Percentiles rank a stretch among this genome's conserved stretches.
Evolutionary conservation across 2,888 invertebrate genomes (phyloP).

Genomic region (Drymonia ruficornis): DNA sequence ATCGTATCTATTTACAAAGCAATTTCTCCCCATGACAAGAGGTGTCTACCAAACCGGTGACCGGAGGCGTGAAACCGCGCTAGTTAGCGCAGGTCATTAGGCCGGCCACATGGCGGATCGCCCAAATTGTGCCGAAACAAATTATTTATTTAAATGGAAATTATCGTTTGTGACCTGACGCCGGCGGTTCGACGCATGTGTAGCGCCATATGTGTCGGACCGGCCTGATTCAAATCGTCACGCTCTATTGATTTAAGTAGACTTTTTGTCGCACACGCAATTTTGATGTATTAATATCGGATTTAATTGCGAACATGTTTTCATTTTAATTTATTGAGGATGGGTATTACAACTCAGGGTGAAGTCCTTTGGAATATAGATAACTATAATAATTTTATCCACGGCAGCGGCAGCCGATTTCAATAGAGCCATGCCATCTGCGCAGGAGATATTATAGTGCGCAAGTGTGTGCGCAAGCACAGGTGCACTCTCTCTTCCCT

Average conservation of each 20-base stretch:
- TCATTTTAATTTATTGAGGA: not conserved
- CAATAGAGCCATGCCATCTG: no score
- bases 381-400: no score
- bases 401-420: no score
- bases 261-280: conserved; percentile 29
- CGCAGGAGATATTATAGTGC: no score
- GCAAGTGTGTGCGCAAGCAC: no score
- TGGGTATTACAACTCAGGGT: not conserved
- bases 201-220: conserved; percentile 62
- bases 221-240: conserved; percentile 50
- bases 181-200: conserved; percentile 57
- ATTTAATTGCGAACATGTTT: conserved; percentile 18
- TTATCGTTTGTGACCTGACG: conserved; percentile 64
- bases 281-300: conserved; percentile 27
- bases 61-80: conserved; percentile 78
- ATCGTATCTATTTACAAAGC: no score
- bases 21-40: conserved; percentile 7
- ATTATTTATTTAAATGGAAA: conserved; percentile 84
- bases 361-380: no score
- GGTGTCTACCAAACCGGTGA: conserved; percentile 33
- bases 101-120: conserved; percentile 71
- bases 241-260: conserved; percentile 48
- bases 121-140: conserved; percentile 76
- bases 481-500: no score
- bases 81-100: conserved; percentile 76